Evolutionary conservation across 2,888 invertebrate genomes (phyloP), one percentile per base, ranked within the genome.

Genomic region (Malthinus seriepunctatus): DNA sequence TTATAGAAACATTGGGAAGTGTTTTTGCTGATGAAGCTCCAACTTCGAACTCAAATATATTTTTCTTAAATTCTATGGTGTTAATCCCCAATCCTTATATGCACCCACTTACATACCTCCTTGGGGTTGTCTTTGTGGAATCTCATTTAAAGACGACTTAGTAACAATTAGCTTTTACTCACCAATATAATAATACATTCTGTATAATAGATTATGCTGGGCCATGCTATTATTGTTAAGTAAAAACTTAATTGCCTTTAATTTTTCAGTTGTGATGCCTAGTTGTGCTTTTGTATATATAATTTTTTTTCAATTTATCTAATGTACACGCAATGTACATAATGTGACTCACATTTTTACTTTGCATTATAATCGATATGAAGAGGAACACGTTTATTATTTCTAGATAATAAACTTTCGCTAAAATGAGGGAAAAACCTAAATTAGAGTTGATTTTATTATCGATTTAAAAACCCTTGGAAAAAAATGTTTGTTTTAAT

Each of bases 221-320:
- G 38, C 14, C 38, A 38, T 38, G 14, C 11, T n/a, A 42, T n/a
- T 23, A 14, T n/a, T n/a, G 39, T 15, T 23, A 42, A 38, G 39
- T 42, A 42, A 15, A 42, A 15, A n/a, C 23, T 42, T 42, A 42
- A 42, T 42, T 42, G 39, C 4, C 39, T 42, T 23, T 42, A 42
- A 42, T 42, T 42, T 23, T 42, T 42, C 23, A 42, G 39, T 15
- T 14, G 23, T n/a, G n/a, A n/a, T n/a, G 23, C 23, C 11, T 15
- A 23, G 12, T 42, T 42, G 39, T 15, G 39, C 23, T 42, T 15
- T 8, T 6, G 38, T 38, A 38, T 38, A 14, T 38, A 38, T 15
- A 42, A 15, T 42, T 42, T 42, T 15, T 37, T 42, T 42, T 42
- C 39, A 15, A 42, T 42, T 42, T 42, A 15, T 15, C 3, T 42